These are phyloP conservation scores for Alauda arvensis DNA, from an alignment of 2,797 vertebrate species.

Conservation along the genomic window DNA sequence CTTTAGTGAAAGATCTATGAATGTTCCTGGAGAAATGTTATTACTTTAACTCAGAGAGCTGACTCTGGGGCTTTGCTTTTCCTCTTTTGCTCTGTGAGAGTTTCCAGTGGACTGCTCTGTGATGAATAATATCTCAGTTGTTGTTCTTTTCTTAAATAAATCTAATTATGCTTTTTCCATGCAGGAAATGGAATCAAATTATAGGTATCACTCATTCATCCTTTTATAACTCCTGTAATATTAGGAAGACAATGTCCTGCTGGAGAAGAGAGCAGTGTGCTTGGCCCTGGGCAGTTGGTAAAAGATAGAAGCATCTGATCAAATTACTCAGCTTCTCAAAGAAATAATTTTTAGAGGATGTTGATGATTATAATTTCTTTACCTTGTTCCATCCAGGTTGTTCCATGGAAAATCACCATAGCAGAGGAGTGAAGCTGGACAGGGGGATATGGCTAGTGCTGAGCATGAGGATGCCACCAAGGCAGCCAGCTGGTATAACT, in stretches of 20 bases:
- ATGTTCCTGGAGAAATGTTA: not conserved
- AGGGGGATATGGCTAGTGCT: not conserved
- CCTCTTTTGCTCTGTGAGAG: not conserved
- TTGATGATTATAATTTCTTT: not conserved
- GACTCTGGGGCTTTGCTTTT: not conserved
- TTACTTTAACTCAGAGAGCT: constrained; percentile 24
- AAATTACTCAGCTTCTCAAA: constrained; percentile 16
- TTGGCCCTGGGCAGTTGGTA: not conserved
- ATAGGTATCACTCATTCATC: constrained; percentile 19
- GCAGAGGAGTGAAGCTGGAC: not conserved
- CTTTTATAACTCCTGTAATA: not conserved
- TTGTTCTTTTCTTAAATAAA: constrained; percentile 38
- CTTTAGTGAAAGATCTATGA: not conserved
- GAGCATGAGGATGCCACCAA: not conserved
- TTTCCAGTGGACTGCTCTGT: not conserved
- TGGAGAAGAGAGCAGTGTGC: not conserved
- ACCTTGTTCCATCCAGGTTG: not conserved
- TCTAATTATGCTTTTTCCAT: constrained; percentile 13
- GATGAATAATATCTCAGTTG: constrained; percentile 23
- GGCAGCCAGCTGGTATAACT: not conserved
- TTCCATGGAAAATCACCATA: not conserved
- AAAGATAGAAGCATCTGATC: not conserved
- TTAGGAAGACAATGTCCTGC: constrained; percentile 2
- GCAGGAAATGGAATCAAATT: constrained; percentile 39
- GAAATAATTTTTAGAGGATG: not conserved